Evolutionary conservation across 2,888 invertebrate species (phyloP).

Genomic region (Xestia c-nigrum): DNA sequence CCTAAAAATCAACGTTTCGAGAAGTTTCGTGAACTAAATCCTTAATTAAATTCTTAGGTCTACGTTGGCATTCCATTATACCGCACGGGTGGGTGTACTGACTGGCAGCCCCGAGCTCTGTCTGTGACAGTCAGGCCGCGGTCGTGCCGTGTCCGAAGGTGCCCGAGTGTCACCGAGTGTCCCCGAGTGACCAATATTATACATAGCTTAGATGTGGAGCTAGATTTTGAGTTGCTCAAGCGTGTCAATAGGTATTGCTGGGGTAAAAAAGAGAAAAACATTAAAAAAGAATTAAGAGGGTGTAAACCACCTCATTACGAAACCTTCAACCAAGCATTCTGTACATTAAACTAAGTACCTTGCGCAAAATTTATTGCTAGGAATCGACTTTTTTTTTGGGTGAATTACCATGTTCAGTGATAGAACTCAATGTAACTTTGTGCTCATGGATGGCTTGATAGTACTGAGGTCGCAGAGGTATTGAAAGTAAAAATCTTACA

Average conservation of each 20-base stretch:
- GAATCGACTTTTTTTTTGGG: too few relatives aligned
- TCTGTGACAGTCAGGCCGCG: conserved; percentile 20
- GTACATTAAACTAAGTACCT: too few relatives aligned
- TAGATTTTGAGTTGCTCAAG: conserved; percentile 1
- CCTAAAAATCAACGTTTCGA: neutral
- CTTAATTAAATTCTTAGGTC: neutral
- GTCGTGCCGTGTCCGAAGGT: neutral
- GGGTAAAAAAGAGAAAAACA: neutral
- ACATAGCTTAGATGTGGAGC: neutral
- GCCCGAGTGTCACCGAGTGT: neutral
- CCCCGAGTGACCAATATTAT: neutral
- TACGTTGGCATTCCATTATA: conserved; percentile 23
- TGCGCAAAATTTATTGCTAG: too few relatives aligned
- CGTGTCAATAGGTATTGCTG: neutral
- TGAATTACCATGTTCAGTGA: too few relatives aligned
- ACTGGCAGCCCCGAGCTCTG: conserved; percentile 15
- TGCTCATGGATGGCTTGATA: too few relatives aligned
- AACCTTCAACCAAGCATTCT: too few relatives aligned
- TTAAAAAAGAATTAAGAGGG: neutral
- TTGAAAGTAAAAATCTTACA: too few relatives aligned
- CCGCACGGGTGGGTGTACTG: conserved; percentile 18
- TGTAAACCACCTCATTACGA: too few relatives aligned
- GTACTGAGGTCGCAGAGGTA: too few relatives aligned
- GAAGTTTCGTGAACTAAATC: conserved; percentile 1
- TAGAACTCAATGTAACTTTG: too few relatives aligned